A percentile compares a stretch with the other conserved stretches of the same genome.
Evolutionary conservation across 2,888 invertebrate genomes (phyloP).

Genomic region (Sussaba pulchella): DNA sequence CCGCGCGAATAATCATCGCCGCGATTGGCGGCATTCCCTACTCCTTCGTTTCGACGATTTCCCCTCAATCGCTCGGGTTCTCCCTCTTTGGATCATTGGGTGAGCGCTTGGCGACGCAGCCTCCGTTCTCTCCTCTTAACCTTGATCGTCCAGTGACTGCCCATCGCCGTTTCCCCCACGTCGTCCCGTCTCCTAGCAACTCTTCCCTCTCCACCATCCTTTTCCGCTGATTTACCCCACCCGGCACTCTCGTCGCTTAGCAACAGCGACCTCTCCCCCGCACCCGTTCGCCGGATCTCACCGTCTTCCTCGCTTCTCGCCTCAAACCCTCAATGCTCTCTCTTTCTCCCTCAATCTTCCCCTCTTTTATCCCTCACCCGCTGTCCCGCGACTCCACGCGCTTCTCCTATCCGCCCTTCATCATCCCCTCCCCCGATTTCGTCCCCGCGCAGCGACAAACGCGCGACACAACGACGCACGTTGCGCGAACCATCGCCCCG

Average conservation of each 20-base stretch:
- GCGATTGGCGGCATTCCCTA: slow-evolving; percentile 28
- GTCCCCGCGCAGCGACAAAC: slow-evolving; percentile 60
- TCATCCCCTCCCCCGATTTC: not conserved
- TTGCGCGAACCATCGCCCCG: slow-evolving; percentile 72
- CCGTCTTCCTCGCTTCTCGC: slow-evolving; percentile 15
- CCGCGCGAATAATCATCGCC: slow-evolving; percentile 29
- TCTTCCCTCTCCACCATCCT: slow-evolving; percentile 8
- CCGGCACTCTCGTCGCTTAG: slow-evolving; percentile 41
- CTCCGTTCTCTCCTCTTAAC: slow-evolving; percentile 1
- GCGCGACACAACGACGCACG: slow-evolving; percentile 75
- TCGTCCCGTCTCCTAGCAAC: slow-evolving; percentile 54
- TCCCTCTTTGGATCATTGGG: not conserved
- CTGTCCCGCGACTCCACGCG: slow-evolving; percentile 46
- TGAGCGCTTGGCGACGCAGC: slow-evolving; percentile 3
- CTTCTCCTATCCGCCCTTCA: slow-evolving; percentile 2
- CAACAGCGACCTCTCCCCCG: slow-evolving; percentile 24
- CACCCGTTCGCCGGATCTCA: slow-evolving; percentile 8
- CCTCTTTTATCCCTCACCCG: not conserved
- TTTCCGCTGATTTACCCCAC: not conserved
- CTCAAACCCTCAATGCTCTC: no score
- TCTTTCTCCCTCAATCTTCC: not conserved
- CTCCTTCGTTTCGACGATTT: slow-evolving; percentile 30
- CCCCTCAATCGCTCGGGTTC: slow-evolving; percentile 10
- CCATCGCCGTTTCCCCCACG: slow-evolving; percentile 34
- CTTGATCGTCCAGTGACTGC: slow-evolving; percentile 48